Base-by-base conservation (phyloP, 2,113 vertebrate genomes). In the Canis aureus region DNA sequence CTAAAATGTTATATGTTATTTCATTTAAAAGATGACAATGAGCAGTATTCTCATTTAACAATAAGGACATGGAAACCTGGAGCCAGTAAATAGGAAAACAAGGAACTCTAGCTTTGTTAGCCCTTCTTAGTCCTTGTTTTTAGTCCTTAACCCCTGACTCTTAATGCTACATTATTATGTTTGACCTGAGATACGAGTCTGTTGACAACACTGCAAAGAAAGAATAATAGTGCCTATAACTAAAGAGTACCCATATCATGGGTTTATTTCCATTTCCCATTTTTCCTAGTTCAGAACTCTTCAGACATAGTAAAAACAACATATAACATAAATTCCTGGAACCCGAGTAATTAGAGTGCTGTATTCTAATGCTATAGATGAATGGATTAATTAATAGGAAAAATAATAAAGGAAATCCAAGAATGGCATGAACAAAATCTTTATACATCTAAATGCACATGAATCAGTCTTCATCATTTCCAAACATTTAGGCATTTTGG, bases 401-500 rank as follows among this genome's bases (percentile, higher is more conserved):
- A 78, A 87, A 89, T 86, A 91, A 81, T 89, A 55, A 78, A 93
- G 89, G 76, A 92, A 92, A 92, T 84, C 7, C 66, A 85, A 85
- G 88, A 73, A 90, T 73, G 74, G 20, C 78, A 84, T 32, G 57
- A 90, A 67, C 49, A 92, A 66, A 92, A 73, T 97, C 53, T 95
- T 85, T 55, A 64, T 53, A 95, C 74, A 88, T 97, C 80, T 95
- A 88, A 94, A 93, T 91, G 60, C 64, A 92, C 32, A 22, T 10
- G 29, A 97, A 90, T 85, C 76, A 79, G 59, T 88, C 38, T 87
- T 95, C 91, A 82, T 94, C 71, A 94, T 95, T 97, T 95, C 38
- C 88, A 76, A 92, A 81, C 55, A 96, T 94, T 62, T 83, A 92
- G 74, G 60, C 51, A 71, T 92, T 96, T 96, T 95, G 97, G 81